phyloP scores from a whole-genome alignment of 2,888 invertebrate species.

The Colostygia pectinataria region DNA sequence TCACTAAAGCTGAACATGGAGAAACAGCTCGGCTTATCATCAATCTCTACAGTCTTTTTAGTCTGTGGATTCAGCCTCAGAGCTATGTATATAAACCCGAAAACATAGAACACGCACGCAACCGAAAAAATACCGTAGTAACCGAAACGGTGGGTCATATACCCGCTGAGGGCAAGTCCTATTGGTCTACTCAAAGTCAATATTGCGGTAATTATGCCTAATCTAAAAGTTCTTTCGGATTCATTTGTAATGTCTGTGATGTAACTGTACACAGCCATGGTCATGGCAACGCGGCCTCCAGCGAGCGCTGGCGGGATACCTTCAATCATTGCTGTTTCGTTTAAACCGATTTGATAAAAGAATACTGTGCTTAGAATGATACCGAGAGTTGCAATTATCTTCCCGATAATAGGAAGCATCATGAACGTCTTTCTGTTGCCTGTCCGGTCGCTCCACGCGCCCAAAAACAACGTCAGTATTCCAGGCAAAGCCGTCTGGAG shows the following conservation, averaged over 20 bases:
- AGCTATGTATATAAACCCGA: conserved; percentile 71
- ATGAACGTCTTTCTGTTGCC: conserved; percentile 83
- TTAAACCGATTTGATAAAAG: conserved; percentile 79
- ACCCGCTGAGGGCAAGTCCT: conserved; percentile 80
- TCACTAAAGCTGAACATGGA: conserved; percentile 67
- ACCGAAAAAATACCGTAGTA: conserved; percentile 76
- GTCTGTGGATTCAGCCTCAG: conserved; percentile 66
- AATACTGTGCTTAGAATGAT: conserved; percentile 82
- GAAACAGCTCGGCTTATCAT: conserved; percentile 51
- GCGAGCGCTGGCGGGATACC: conserved; percentile 84
- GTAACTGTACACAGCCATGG: conserved; percentile 85
- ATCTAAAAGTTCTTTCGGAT: conserved; percentile 84
- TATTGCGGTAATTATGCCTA: conserved; percentile 84
- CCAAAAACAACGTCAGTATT: conserved; percentile 81
- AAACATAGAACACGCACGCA: conserved; percentile 70
- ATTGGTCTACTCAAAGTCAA: conserved; percentile 78
- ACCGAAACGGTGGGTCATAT: conserved; percentile 74
- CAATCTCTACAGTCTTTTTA: conserved; percentile 60
- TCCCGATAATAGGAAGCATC: conserved; percentile 83
- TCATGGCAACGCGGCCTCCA: conserved; percentile 84
- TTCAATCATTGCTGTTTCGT: conserved; percentile 81
- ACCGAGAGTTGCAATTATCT: conserved; percentile 79
- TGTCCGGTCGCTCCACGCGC: conserved; percentile 85
- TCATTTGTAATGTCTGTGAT: conserved; percentile 83
- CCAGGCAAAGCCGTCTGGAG: conserved; percentile 83